These are phyloP conservation scores for Galaxea fascicularis DNA, from an alignment of 92 coral and sea anemone species.

Conservation along the genomic window DNA sequence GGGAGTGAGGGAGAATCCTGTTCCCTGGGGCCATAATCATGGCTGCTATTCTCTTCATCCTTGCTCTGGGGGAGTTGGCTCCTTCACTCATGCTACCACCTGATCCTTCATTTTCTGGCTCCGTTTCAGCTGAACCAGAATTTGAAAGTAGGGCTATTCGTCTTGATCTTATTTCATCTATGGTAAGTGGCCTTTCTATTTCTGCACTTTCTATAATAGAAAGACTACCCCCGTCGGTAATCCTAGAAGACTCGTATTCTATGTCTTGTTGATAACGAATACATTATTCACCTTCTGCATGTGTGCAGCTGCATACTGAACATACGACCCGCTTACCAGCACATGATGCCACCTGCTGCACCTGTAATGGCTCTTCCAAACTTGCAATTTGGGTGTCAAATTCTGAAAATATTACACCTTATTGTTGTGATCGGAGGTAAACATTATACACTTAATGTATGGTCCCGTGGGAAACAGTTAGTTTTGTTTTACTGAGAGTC, in stretches of 20 bases:
- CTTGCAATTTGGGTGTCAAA: conserved; percentile 38
- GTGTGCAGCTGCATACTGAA: conserved; percentile 22
- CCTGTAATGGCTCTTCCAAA: conserved; percentile 13
- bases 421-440: conserved; percentile 54
- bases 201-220: conserved; percentile 3
- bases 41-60: neutral
- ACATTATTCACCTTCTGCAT: no score
- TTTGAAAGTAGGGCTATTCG: conserved; percentile 35
- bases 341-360: neutral
- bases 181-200: conserved; percentile 1
- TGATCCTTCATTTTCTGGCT: neutral
- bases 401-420: conserved; percentile 27
- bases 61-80: neutral
- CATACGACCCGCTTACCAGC: conserved; percentile 36
- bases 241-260: no score
- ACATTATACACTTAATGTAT: no score
- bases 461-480: no score
- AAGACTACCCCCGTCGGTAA: no score
- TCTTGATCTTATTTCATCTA: conserved; percentile 47
- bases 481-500: no score
- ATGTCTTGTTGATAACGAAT: no score
- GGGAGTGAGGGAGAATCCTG: neutral
- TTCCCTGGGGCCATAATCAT: neutral
- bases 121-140: conserved; percentile 13
- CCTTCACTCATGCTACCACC: neutral